Conservation (phyloP, 2,113 vertebrate species). For the Hoplias malabaricus region DNA sequence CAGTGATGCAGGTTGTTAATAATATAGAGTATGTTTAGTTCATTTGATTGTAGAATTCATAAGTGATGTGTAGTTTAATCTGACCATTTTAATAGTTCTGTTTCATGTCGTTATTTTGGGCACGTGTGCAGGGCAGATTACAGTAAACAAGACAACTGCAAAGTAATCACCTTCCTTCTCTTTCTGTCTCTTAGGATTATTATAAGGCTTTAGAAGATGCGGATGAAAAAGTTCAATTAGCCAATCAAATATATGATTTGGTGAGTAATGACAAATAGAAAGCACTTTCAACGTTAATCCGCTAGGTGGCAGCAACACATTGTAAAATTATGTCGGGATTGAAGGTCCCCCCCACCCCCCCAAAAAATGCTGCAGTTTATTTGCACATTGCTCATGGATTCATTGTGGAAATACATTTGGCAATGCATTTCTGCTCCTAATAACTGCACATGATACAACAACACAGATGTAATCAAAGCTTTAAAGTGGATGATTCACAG, state of each 20-base stretch:
- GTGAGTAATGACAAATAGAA: conserved; percentile 73
- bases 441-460: too few species aligned
- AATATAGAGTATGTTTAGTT: neutral
- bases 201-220: conserved; percentile 98
- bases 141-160: neutral
- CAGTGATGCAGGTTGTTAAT: neutral
- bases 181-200: conserved; percentile 81
- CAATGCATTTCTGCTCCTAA: too few species aligned
- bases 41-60: neutral
- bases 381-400: neutral
- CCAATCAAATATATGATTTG: conserved; percentile 99
- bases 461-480: too few species aligned
- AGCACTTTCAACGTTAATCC: conserved; percentile 23
- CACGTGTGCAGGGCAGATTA: neutral
- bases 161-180: neutral
- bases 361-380: neutral
- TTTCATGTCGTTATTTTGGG: too few species aligned
- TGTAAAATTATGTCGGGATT: neutral
- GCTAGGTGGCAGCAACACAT: conserved; percentile 55
- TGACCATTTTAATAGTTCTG: too few species aligned
- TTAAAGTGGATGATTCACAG: too few species aligned
- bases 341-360: neutral
- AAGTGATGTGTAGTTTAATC: neutral
- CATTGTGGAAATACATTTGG: neutral
- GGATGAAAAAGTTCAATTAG: conserved; percentile 97